A percentile compares a stretch with the other conserved stretches of the same genome.
Evolutionary conservation across 2,113 vertebrate species (phyloP).

Genomic region (Chaetops frenatus): DNA sequence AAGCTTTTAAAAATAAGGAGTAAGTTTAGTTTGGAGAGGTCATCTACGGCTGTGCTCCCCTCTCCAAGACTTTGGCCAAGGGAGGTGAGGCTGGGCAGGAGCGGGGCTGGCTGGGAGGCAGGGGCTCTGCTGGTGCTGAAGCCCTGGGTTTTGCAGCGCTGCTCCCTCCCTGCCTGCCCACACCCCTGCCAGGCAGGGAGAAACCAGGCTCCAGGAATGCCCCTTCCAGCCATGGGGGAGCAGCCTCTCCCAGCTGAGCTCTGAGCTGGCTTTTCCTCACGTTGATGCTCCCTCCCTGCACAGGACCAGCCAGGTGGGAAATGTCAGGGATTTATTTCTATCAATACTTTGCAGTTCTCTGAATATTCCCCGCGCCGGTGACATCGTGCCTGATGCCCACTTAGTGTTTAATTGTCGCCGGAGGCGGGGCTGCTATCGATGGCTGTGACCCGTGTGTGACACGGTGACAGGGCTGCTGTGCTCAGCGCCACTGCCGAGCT

Average conservation of each 20-base stretch:
- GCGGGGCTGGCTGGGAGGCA: not conserved
- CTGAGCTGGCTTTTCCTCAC: not conserved
- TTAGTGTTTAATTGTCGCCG: not conserved
- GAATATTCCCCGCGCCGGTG: not conserved
- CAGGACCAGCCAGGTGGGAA: not conserved
- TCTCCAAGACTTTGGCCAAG: not conserved
- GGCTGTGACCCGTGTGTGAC: not conserved
- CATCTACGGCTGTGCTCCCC: accelerated
- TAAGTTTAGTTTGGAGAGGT: not conserved
- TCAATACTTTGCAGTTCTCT: not conserved
- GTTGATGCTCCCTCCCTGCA: not conserved
- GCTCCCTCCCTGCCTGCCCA: not conserved
- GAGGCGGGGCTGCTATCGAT: not conserved
- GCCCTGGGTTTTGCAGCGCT: not conserved
- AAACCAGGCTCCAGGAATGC: accelerated
- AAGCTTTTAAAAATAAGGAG: not conserved
- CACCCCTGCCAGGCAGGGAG: not conserved
- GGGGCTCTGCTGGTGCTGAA: not conserved
- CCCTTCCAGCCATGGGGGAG: accelerated
- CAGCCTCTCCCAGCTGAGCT: accelerated
- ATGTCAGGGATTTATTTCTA: not conserved
- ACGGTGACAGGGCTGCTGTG: not conserved
- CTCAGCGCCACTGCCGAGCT: not conserved
- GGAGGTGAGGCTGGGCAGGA: accelerated
- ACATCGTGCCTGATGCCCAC: not conserved